Evolutionary conservation across 2,888 invertebrate genomes (phyloP).

Genomic region (Apamea sordens): DNA sequence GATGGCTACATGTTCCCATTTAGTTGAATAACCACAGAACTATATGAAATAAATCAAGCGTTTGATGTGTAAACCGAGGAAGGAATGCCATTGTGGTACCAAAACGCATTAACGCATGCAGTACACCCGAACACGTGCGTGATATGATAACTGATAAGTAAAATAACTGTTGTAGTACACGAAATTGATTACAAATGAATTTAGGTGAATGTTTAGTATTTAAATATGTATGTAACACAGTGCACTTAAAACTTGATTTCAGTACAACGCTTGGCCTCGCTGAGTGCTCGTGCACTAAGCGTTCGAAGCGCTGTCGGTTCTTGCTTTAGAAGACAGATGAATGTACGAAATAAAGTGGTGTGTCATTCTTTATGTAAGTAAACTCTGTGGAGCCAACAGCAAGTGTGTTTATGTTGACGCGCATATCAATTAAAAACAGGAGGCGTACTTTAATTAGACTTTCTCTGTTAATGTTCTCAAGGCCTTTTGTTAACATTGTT

Average conservation of each 20-base stretch:
- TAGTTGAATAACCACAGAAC: constrained; percentile 54
- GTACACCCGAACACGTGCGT: constrained; percentile 59
- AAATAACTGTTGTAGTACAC: constrained; percentile 40
- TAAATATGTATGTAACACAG: constrained; percentile 20
- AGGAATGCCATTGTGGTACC: constrained; percentile 61
- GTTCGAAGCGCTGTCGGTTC: constrained; percentile 27
- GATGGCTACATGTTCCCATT: constrained; percentile 32
- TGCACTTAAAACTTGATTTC: constrained; percentile 18
- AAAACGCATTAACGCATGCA: constrained; percentile 58
- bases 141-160: constrained; percentile 46
- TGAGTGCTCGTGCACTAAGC: constrained; percentile 43
- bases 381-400: constrained; percentile 27
- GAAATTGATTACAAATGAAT: constrained; percentile 35
- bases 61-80: constrained; percentile 53
- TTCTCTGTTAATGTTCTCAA: constrained; percentile 57
- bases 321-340: constrained; percentile 29
- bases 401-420: constrained; percentile 46
- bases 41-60: constrained; percentile 49
- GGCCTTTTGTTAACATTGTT: constrained; percentile 51
- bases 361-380: constrained; percentile 46
- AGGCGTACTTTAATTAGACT: constrained; percentile 53
- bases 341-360: constrained; percentile 31
- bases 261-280: constrained; percentile 37
- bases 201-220: constrained; percentile 15
- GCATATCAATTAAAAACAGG: constrained; percentile 57